These are phyloP conservation scores for Eufriesea mexicana DNA, from an alignment of 1,140 invertebrate species.

Conservation along the genomic window DNA sequence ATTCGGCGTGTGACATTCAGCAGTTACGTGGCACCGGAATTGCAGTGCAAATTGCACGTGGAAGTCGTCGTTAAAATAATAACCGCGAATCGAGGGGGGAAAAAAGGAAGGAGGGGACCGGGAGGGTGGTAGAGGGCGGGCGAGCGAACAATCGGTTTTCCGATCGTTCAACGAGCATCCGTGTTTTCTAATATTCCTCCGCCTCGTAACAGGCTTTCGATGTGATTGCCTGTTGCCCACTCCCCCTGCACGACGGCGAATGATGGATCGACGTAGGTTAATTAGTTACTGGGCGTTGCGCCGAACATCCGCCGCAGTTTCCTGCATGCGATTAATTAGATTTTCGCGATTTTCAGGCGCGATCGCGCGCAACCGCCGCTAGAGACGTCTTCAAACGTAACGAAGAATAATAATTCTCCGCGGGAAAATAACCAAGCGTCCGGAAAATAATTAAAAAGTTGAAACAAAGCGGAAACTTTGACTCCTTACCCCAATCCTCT, in stretches of 20 bases:
- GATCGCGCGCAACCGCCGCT: not conserved
- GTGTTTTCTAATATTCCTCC: slow-evolving; percentile 52
- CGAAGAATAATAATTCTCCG: not conserved
- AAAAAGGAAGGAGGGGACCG: not conserved
- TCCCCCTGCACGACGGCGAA: slow-evolving; percentile 26
- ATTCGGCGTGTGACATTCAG: no score
- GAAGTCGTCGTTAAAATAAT: slow-evolving; percentile 35
- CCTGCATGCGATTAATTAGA: slow-evolving; percentile 52
- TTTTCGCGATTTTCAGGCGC: slow-evolving; percentile 43
- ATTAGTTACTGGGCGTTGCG: slow-evolving; percentile 44
- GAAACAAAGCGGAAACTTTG: not conserved
- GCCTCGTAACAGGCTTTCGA: slow-evolving; percentile 34
- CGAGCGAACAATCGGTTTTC: slow-evolving; percentile 39
- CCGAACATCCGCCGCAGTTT: slow-evolving; percentile 47
- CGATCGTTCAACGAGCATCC: slow-evolving; percentile 21
- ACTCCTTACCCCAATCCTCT: not conserved
- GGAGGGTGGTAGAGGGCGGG: not conserved
- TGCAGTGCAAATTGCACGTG: not conserved
- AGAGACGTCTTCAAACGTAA: not conserved
- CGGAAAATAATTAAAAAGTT: not conserved
- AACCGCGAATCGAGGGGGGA: slow-evolving; percentile 2
- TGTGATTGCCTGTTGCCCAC: slow-evolving; percentile 40
- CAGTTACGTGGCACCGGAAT: not conserved
- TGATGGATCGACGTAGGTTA: slow-evolving; percentile 53
- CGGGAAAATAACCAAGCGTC: not conserved